Evolutionary conservation across 35 echinoderm and acorn worm species (phyloP).

Genomic region (Chiridota heheva): DNA sequence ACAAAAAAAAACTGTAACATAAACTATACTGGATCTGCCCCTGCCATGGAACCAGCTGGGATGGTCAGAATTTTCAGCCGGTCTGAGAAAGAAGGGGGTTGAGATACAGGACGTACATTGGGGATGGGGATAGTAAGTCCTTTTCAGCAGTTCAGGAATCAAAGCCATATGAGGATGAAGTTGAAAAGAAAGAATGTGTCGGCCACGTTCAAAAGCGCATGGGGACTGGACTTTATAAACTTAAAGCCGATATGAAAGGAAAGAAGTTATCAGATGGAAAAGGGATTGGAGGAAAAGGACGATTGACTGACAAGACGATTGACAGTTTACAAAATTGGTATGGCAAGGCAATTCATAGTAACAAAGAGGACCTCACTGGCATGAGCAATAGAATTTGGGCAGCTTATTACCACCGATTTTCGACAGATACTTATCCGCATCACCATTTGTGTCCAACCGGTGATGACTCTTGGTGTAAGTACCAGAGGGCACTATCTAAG

Average conservation of each 20-base stretch:
- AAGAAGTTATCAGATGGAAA: constrained; percentile 47
- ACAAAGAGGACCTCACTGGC: background rate
- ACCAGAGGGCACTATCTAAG: background rate
- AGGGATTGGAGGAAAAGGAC: background rate
- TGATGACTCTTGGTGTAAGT: constrained; percentile 39
- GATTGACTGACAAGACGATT: constrained; percentile 3
- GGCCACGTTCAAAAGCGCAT: constrained; percentile 42
- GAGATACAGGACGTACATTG: constrained; percentile 32
- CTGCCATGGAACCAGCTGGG: constrained; percentile 37
- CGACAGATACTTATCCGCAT: background rate
- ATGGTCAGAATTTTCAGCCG: constrained; percentile 33
- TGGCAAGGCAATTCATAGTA: background rate
- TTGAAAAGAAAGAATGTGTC: background rate
- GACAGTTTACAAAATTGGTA: constrained; percentile 32
- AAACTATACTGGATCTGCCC: constrained; percentile 31
- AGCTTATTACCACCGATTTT: background rate
- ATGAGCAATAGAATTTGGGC: constrained; percentile 1
- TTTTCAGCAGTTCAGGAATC: constrained; percentile 17
- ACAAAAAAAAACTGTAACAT: constrained; percentile 11
- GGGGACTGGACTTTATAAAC: background rate
- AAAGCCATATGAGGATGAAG: constrained; percentile 14
- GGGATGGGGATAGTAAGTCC: constrained; percentile 47
- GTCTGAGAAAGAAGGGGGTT: constrained; percentile 19
- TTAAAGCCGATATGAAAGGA: background rate
- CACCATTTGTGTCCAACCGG: constrained; percentile 36